Evolutionary conservation across 92 coral and sea anemone genomes (phyloP).

Genomic region (Metridium senile): DNA sequence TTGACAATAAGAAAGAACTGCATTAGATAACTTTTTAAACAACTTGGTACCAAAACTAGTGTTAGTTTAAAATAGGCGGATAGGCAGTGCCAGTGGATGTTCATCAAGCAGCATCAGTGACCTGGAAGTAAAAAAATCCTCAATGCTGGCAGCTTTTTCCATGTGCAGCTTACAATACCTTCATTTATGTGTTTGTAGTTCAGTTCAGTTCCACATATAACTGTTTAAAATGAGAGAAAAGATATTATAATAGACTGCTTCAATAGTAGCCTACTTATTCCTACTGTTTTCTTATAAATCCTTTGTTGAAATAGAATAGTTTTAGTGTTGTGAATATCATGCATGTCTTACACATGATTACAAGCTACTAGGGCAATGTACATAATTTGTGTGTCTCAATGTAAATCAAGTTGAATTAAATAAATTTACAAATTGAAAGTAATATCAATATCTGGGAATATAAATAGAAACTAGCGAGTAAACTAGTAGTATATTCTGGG

Average conservation of each 20-base stretch:
- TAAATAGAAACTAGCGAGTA: no score
- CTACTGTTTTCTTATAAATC: neutral
- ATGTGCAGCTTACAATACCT: conserved; percentile 83
- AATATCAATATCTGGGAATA: no score
- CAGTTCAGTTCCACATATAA: conserved; percentile 95
- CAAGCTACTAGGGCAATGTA: no score
- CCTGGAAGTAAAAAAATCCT: conserved; percentile 8
- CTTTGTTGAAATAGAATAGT: neutral
- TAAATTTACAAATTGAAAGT: no score
- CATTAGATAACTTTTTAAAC: no score
- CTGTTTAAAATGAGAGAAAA: conserved; percentile 97
- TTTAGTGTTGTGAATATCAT: neutral
- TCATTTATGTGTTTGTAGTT: conserved; percentile 83
- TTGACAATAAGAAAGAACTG: conserved; percentile 6
- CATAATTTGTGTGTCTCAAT: no score
- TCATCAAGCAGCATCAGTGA: neutral
- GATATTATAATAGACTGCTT: conserved; percentile 81
- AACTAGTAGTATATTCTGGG: no score
- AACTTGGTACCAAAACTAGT: no score
- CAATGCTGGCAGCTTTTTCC: conserved; percentile 22
- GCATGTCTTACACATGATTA: neutral
- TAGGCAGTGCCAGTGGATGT: neutral
- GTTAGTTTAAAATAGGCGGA: neutral
- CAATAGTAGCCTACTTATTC: conserved; percentile 1
- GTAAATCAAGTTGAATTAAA: no score